Conservation (phyloP, 1,140 invertebrate species). For the Cydia strobilella region DNA sequence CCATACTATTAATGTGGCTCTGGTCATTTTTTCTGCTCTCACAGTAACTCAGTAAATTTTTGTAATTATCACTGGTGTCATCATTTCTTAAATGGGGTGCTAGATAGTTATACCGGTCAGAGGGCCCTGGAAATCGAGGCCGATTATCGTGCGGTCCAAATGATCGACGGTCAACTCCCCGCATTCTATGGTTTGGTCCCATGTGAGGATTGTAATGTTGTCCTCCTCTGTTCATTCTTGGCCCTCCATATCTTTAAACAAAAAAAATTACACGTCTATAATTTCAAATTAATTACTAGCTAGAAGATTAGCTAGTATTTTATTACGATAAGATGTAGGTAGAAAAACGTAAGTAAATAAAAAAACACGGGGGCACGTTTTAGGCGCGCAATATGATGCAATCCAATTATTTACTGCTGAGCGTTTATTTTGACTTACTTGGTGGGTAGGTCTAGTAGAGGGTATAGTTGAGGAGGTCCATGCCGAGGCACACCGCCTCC, state of each 20-base stretch:
- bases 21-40: conserved; percentile 42
- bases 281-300: not conserved
- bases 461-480: conserved; percentile 55
- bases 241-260: conserved; percentile 5
- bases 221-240: conserved; percentile 46
- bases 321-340: not conserved
- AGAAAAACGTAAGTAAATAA: conserved; percentile 4
- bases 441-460: conserved; percentile 45
- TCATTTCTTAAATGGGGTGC: conserved; percentile 3
- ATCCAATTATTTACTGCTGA: conserved; percentile 20
- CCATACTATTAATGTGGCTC: conserved; percentile 59
- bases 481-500: conserved; percentile 57
- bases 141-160: conserved; percentile 24
- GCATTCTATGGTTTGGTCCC: conserved; percentile 34
- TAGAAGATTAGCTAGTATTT: not conserved
- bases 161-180: conserved; percentile 34
- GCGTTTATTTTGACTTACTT: conserved; percentile 45
- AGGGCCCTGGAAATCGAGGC: not conserved
- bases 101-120: conserved; percentile 17
- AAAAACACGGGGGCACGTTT: conserved; percentile 24
- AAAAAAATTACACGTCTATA: not conserved
- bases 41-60: conserved; percentile 45
- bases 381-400: conserved; percentile 47
- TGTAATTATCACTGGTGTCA: conserved; percentile 32
- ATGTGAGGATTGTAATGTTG: conserved; percentile 39